Base-by-base conservation (phyloP, 2,113 vertebrate genomes). In the Hydropotes inermis region DNA sequence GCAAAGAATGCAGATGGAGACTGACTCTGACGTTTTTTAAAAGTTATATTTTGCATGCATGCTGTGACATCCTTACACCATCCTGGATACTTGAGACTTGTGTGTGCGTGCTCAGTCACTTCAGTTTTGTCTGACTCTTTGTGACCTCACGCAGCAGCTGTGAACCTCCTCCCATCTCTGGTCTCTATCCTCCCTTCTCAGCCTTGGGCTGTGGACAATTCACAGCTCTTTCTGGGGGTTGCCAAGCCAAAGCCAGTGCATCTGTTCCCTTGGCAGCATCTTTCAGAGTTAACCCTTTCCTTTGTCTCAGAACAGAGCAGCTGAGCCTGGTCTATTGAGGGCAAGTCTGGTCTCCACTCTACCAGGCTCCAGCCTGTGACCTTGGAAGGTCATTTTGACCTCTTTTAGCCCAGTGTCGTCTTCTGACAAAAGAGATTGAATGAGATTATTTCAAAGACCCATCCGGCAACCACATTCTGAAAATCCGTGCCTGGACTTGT, bases 231-330 rank as follows among this genome's bases (percentile, higher is more conserved):
- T 27, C 47, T 36, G 10, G 15, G 14, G 19, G 19, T 25, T 28
- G 16, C 55, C 14, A 2, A 0, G 0, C 12, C 25, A 10, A 33
- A 6, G 0, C n/a, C 1, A 3, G 2, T 10, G 1, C 30, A 4
- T 25, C 50, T n/a, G 0, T 21, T 11, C 30, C 47, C 58, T 57
- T 15, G 25, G 39, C 25, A 45, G 33, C 50, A 43, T 9, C 83
- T 84, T 70, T 33, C 15, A 94, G 28, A 12, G 30, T n/a, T 67
- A 39, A 28, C n/a, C 39, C 5, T 83, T 27, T 45, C 33, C 39
- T 30, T 54, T 45, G 4, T 85, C 45, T 67, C 82, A 36, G 61
- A 47, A 57, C n/a, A 78, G 25, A 79, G 81, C 21, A n/a, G 50
- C 23, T 74, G 60, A 36, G 25, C 64, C 54, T 76, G 52, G 11